phyloP scores from a whole-genome alignment of 2,113 vertebrate genomes.

The Sturnira hondurensis region DNA sequence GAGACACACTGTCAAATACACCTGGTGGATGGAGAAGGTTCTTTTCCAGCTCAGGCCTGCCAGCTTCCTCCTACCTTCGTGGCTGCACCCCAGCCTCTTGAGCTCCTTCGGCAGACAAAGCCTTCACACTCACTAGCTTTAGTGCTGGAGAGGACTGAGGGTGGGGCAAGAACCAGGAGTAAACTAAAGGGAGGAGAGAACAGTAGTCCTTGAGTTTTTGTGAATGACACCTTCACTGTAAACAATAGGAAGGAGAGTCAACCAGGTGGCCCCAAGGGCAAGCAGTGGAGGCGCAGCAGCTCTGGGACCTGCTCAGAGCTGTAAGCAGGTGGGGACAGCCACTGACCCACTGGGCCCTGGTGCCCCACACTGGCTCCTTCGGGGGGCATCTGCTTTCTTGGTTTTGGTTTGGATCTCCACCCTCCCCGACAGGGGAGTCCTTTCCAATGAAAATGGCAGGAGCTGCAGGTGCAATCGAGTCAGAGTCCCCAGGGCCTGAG shows the following conservation, averaged over 20 bases:
- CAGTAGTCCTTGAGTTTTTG: constrained; percentile 80
- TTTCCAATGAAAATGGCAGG: constrained; percentile 83
- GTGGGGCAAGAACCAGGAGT: constrained; percentile 53
- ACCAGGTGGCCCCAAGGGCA: constrained; percentile 75
- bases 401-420: constrained; percentile 85
- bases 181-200: constrained; percentile 67
- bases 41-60: constrained; percentile 16
- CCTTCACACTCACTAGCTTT: constrained; percentile 55
- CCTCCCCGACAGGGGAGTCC: constrained; percentile 80
- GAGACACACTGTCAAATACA: neutral
- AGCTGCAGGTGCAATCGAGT: constrained; percentile 78
- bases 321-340: constrained; percentile 70
- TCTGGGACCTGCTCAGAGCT: constrained; percentile 82
- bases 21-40: neutral
- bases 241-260: constrained; percentile 81
- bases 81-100: constrained; percentile 50
- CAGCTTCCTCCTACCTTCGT: constrained; percentile 57
- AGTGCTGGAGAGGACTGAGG: constrained; percentile 56
- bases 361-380: constrained; percentile 80
- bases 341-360: constrained; percentile 71
- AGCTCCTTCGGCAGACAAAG: constrained; percentile 44
- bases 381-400: constrained; percentile 80
- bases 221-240: constrained; percentile 81
- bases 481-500: constrained; percentile 74
- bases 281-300: constrained; percentile 77